Base-by-base conservation (phyloP, 2,113 vertebrate genomes). In the Alouatta palliata region DNA sequence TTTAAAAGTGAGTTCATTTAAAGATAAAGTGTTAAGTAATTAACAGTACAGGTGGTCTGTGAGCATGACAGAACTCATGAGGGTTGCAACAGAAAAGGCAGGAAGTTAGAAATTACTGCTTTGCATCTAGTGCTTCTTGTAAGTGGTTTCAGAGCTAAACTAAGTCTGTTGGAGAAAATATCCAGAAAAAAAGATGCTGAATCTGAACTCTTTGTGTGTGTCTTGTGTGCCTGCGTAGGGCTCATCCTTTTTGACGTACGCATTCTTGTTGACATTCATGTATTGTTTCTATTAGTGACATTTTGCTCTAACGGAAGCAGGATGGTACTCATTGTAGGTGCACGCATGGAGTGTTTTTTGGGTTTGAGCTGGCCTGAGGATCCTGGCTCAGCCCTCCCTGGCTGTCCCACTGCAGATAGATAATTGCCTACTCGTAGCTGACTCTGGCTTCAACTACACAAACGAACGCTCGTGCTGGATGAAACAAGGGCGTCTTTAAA, bases 1-100 rank as follows among this genome's bases (percentile, higher is more conserved):
- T 45, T 40, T 27, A 21, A 93, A 95, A 95, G n/a, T 73, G 77
- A 49, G 49, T 70, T 85, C 68, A 86, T 66, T 82, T 86, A 68
- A 52, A 88, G 56, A 79, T 40, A 79, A 77, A 90, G 64, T 30
- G 23, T 58, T 79, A 73, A 71, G 45, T 86, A 56, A 32, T 76
- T 84, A 82, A 25, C 58, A 32, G 9, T 5, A 8, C 19, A 40
- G 54, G 83, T 11, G 21, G 43, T 35, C 37, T 30, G 5, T 17
- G 47, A 47, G 3, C 58, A 9, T 54, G n/a, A 40, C 23, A 37
- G 11, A 76, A 19, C 37, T 54, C 12, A 14, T 3, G 11, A 49
- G 20, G 16, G 56, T 3, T 32, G 27, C 32, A 1, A 1, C 3
- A 4, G 20, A 30, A 79, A 27, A 0, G 25, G 16, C 40, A 52